A percentile compares a stretch with the other conserved stretches of the same genome.
Conservation (phyloP, 2,888 invertebrate genomes). For the Erannis defoliaria region DNA sequence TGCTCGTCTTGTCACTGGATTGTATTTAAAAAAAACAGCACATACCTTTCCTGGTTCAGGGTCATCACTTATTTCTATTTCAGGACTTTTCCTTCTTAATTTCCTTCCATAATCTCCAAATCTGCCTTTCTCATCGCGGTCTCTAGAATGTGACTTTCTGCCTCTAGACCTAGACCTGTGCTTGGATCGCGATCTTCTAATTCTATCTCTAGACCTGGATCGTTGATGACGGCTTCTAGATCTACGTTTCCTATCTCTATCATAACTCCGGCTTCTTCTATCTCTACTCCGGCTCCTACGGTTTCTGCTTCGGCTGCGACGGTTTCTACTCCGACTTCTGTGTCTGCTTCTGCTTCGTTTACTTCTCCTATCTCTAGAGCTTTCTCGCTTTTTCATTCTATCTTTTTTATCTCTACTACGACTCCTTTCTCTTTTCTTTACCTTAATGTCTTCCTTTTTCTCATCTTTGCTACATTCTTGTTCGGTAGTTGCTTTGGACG, state of each 20-base stretch:
- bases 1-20: no score
- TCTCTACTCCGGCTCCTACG: slow-evolving; percentile 51
- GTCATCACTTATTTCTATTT: slow-evolving; percentile 88
- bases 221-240: slow-evolving; percentile 55
- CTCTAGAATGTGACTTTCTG: slow-evolving; percentile 51
- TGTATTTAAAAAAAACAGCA: no score
- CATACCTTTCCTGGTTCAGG: slow-evolving; percentile 91
- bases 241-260: slow-evolving; percentile 50
- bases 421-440: slow-evolving; percentile 61
- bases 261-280: slow-evolving; percentile 60
- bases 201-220: slow-evolving; percentile 53
- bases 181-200: slow-evolving; percentile 60
- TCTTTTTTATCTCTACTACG: slow-evolving; percentile 61
- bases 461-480: slow-evolving; percentile 50
- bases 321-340: slow-evolving; percentile 58
- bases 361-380: slow-evolving; percentile 59
- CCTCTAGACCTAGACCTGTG: slow-evolving; percentile 50
- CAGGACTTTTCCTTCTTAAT: slow-evolving; percentile 76
- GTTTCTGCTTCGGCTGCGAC: slow-evolving; percentile 60
- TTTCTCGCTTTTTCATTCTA: slow-evolving; percentile 57
- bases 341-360: slow-evolving; percentile 58
- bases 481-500: slow-evolving; percentile 79
- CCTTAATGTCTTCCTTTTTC: slow-evolving; percentile 42
- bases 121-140: slow-evolving; percentile 39
- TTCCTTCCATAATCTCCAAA: slow-evolving; percentile 70